A percentile compares a stretch with the other conserved stretches of the same genome.
Conservation (phyloP, 92 coral and sea anemone species). For the Zoanthus solanderi region DNA sequence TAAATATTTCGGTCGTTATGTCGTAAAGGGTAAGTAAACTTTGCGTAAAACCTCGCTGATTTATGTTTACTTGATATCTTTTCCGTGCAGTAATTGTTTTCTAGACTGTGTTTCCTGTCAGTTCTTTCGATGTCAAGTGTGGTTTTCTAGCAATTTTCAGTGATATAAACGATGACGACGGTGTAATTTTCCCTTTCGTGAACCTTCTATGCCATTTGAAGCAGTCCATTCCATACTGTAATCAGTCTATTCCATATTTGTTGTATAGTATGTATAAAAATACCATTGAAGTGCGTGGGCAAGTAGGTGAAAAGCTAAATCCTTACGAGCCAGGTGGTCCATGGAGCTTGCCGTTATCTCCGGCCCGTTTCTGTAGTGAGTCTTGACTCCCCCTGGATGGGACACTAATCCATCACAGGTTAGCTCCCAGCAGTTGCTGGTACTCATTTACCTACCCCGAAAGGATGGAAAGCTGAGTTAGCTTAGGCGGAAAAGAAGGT, state of each 20-base stretch:
- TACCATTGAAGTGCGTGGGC: no score
- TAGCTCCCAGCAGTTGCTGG: no score
- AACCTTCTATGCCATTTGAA: neutral
- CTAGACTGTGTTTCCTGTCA: neutral
- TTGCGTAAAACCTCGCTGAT: neutral
- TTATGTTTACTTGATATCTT: neutral
- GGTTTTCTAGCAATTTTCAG: neutral
- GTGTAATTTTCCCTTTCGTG: neutral
- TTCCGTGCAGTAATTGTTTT: neutral
- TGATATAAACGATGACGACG: neutral
- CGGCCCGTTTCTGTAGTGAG: no score
- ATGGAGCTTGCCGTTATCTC: no score
- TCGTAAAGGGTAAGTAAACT: conserved; percentile 50
- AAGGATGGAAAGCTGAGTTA: no score
- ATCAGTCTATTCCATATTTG: no score
- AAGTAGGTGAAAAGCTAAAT: neutral
- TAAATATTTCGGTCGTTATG: conserved; percentile 64
- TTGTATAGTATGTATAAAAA: no score
- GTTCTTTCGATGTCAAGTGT: neutral
- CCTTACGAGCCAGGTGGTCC: no score
- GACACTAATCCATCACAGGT: no score
- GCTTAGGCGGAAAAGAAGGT: no score
- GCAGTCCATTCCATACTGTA: neutral
- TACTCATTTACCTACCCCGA: no score
- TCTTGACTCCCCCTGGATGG: no score